A percentile compares a stretch with the other conserved stretches of the same genome.
These are phyloP conservation scores for Benitochromis conjunctus DNA, from an alignment of 2,113 vertebrate genomes.

Conservation along the genomic window DNA sequence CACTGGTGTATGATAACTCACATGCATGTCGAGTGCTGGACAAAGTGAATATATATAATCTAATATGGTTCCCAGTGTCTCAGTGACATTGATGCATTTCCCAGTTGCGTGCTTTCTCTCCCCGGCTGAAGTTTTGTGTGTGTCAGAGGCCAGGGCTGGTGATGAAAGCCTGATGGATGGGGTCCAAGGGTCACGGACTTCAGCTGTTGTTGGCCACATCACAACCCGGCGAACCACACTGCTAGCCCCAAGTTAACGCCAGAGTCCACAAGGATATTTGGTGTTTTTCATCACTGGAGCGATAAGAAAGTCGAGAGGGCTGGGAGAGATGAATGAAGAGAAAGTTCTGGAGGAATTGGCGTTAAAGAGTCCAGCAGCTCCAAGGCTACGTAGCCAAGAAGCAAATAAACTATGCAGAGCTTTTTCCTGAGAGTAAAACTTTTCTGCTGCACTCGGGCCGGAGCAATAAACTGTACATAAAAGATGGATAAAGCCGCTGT, in stretches of 20 bases:
- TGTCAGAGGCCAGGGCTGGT: slow-evolving; percentile 43
- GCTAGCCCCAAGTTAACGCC: slow-evolving; percentile 2
- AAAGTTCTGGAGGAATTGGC: neutral
- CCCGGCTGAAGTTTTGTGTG: slow-evolving; percentile 17
- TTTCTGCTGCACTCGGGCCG: neutral
- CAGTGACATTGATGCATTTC: slow-evolving; percentile 30
- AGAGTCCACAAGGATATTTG: neutral
- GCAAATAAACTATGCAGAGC: neutral
- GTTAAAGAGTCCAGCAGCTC: neutral
- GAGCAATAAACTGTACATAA: neutral
- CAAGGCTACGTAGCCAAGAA: neutral
- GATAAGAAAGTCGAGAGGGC: slow-evolving; percentile 6
- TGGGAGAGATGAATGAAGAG: neutral
- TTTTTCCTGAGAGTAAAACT: neutral
- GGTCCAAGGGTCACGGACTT: slow-evolving; percentile 54
- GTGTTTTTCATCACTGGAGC: neutral
- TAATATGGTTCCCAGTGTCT: slow-evolving; percentile 17
- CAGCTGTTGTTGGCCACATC: slow-evolving; percentile 59
- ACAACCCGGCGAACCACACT: neutral
- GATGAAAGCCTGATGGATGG: slow-evolving; percentile 67
- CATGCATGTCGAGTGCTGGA: neutral
- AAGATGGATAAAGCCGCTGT: neutral
- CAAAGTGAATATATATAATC: slow-evolving; percentile 11
- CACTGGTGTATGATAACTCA: neutral
- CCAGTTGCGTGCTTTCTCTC: slow-evolving; percentile 25